phyloP scores from a whole-genome alignment of 2,113 vertebrate genomes.

The Etheostoma spectabile region DNA sequence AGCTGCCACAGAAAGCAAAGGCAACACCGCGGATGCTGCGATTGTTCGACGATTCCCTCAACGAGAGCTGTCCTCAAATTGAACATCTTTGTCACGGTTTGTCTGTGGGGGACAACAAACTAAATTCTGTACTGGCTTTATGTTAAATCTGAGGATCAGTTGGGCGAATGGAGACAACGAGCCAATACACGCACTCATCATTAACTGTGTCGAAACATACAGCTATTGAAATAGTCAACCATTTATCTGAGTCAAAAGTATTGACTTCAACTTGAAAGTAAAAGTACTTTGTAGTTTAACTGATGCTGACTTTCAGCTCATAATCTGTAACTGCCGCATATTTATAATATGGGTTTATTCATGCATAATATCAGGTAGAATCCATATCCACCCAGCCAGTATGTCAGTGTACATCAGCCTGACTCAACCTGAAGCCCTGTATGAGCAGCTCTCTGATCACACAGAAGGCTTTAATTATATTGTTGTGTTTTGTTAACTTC shows the following conservation, averaged over 20 bases:
- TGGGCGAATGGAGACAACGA: background rate
- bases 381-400: conserved; percentile 22
- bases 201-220: background rate
- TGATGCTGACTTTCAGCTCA: background rate
- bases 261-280: background rate
- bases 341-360: conserved; percentile 11
- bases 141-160: conserved; percentile 25
- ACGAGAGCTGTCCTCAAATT: conserved; percentile 56
- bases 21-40: conserved; percentile 41
- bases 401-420: conserved; percentile 36
- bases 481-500: conserved; percentile 76
- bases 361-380: conserved; percentile 3
- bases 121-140: conserved; percentile 6
- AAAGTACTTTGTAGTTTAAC: background rate
- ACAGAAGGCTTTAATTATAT: conserved; percentile 61
- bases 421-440: conserved; percentile 27
- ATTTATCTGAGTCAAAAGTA: background rate
- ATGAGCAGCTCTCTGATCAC: conserved; percentile 67
- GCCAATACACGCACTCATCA: background rate
- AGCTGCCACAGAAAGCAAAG: conserved; percentile 63
- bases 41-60: conserved; percentile 44
- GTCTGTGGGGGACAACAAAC: conserved; percentile 36
- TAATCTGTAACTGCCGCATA: background rate
- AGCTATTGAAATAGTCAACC: background rate
- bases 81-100: conserved; percentile 61